Base-by-base conservation (phyloP, 2,113 vertebrate genomes). In the Cyprinus carpio region DNA sequence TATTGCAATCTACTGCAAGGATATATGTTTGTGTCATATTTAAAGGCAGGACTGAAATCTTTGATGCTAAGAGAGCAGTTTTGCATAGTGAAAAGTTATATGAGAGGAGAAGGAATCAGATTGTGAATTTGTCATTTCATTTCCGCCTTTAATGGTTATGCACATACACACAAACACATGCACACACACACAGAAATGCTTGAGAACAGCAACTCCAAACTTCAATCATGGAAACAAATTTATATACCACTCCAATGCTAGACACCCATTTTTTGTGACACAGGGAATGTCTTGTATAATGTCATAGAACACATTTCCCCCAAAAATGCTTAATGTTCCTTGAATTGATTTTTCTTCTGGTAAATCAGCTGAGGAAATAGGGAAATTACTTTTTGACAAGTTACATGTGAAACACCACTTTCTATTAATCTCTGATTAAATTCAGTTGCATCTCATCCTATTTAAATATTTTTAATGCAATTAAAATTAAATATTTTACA, bases 271-370 rank as follows among this genome's bases (percentile, higher is more conserved):
- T 85, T 49, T 40, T 76, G 69, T 29, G 69, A 75, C 69, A 40
- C 82, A 85, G 78, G 10, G 49, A 85, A 85, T 69, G 75, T 76
- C 81, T 74, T 86, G 87, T 85, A 85, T 90, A 87, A 85, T 85
- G 86, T 87, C 74, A 87, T 31, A 85, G 84, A 86, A 89, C 54
- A 76, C 40, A 77, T 88, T 83, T 69, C 84, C 51, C 43, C 34
- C 51, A 85, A 88, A 10, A 86, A 87, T 67, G 62, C 31, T 56
- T 77, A 86, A 87, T 89, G 82, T 83, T 69, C 78, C 77, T 82
- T 86, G 78, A 83, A 72, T 78, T 15, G 40, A 83, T 81, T 80
- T 87, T 81, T 82, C 16, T 62, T 25, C 75, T 75, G 64, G 29
- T 85, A 86, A 77, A 83, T 89, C 67, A 72, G 62, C 80, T 87